phyloP scores from a whole-genome alignment of 2,797 vertebrate species.

The Heterohyrax brucei region DNA sequence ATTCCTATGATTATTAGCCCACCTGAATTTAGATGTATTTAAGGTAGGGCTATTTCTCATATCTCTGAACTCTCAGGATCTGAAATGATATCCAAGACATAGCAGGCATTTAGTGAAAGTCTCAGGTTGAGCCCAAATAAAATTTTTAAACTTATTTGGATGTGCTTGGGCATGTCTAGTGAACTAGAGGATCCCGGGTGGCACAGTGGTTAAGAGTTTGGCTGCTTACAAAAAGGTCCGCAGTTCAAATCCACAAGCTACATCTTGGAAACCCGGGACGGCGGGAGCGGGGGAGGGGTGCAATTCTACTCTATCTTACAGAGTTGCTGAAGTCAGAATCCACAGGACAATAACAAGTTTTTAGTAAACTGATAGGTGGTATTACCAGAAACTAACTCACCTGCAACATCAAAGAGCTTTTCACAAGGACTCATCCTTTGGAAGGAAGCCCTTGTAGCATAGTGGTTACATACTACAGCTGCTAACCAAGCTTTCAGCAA shows the following conservation, averaged over 20 bases:
- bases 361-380: too few relatives aligned
- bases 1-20: not conserved
- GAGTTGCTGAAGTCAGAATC: too few relatives aligned
- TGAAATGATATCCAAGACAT: not conserved
- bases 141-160: not conserved
- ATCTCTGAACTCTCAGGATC: not conserved
- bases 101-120: not conserved
- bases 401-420: not conserved
- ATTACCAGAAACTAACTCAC: too few relatives aligned
- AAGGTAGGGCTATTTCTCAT: not conserved
- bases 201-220: too few relatives aligned
- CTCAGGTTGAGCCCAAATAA: not conserved
- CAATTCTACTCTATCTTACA: too few relatives aligned
- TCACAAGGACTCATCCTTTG: not conserved
- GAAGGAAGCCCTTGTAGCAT: not conserved
- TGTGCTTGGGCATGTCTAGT: not conserved
- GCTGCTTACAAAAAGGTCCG: too few relatives aligned
- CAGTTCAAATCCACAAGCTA: too few relatives aligned
- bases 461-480: too few relatives aligned
- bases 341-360: too few relatives aligned
- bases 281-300: too few relatives aligned
- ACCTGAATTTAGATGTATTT: not conserved
- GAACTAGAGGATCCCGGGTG: not conserved
- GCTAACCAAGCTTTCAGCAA: too few relatives aligned
- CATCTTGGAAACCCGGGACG: too few relatives aligned